Evolutionary conservation across 1,140 invertebrate species (phyloP).

Genomic region (Sminthurinus signatus): DNA sequence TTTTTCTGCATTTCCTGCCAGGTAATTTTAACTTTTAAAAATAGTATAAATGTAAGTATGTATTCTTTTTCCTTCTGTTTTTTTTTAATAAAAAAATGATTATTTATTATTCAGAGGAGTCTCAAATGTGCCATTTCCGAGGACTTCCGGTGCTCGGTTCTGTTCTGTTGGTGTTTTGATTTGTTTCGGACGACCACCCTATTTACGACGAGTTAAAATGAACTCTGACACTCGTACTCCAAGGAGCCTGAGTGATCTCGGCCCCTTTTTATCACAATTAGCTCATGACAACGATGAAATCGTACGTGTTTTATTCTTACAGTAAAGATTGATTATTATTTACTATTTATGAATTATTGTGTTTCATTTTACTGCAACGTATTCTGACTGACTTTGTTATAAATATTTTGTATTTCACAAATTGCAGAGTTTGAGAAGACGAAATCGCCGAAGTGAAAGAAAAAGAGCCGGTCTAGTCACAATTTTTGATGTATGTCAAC

Average conservation of each 20-base stretch:
- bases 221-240: constrained; percentile 64
- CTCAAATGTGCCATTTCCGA: constrained; percentile 83
- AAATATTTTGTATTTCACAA: too few relatives aligned
- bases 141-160: constrained; percentile 88
- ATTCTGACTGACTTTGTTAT: too few relatives aligned
- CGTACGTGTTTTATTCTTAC: too few relatives aligned
- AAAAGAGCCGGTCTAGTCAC: constrained; percentile 54
- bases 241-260: constrained; percentile 67
- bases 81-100: too few relatives aligned
- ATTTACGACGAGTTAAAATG: constrained; percentile 60
- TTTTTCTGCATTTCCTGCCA: constrained; percentile 29
- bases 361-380: too few relatives aligned
- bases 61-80: too few relatives aligned
- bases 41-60: too few relatives aligned
- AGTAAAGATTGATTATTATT: too few relatives aligned
- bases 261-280: constrained; percentile 47
- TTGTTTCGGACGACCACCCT: constrained; percentile 73
- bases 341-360: too few relatives aligned
- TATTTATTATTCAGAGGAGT: too few relatives aligned
- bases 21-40: too few relatives aligned
- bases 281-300: constrained; percentile 34
- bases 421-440: not conserved
- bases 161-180: constrained; percentile 71
- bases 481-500: constrained; percentile 69
- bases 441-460: constrained; percentile 28